phyloP scores from a whole-genome alignment of 2,113 vertebrate genomes.

The Arvicanthis niloticus region DNA sequence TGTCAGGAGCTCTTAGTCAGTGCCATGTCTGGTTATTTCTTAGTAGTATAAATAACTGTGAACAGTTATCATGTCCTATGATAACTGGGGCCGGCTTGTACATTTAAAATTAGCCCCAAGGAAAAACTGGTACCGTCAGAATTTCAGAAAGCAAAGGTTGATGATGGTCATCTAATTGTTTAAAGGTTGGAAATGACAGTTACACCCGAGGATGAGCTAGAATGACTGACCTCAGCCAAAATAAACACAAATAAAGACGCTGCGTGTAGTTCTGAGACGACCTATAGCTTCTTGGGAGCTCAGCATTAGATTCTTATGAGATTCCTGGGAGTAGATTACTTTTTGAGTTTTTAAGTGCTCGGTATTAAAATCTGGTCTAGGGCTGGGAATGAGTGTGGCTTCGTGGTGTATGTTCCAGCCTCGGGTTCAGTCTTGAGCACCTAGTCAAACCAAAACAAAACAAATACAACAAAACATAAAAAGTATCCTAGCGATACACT shows the following conservation, averaged over 20 bases:
- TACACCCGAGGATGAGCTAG: background rate
- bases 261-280: background rate
- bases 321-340: conserved; percentile 8
- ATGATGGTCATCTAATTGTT: background rate
- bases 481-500: background rate
- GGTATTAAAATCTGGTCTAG: background rate
- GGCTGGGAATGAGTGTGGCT: too few relatives aligned
- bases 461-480: background rate
- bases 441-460: background rate
- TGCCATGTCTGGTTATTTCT: background rate
- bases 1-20: background rate
- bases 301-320: background rate
- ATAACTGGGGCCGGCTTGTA: conserved; percentile 15
- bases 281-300: background rate
- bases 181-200: conserved; percentile 43
- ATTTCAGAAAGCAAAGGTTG: conserved; percentile 40
- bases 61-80: background rate
- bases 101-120: conserved; percentile 19
- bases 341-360: background rate
- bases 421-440: too few relatives aligned
- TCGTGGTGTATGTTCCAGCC: background rate
- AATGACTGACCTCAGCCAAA: conserved; percentile 14
- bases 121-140: background rate
- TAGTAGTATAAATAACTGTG: background rate
- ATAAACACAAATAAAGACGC: background rate